Conservation (phyloP, 37 sponge, comb jelly and placozoan genomes). For the Oopsacas minuta region DNA sequence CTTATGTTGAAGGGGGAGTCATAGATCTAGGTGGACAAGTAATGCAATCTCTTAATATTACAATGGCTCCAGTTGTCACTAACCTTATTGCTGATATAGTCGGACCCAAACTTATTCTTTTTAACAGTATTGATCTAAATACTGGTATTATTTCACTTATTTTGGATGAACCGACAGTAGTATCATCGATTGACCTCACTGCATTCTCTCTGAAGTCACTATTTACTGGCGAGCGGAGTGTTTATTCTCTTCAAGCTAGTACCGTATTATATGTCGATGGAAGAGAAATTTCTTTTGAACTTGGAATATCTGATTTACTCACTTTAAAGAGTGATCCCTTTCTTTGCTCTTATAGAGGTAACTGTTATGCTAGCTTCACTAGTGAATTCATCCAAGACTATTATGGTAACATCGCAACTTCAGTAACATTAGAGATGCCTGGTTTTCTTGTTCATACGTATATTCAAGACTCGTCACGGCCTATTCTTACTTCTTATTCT, state of each 20-base stretch:
- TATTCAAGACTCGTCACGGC: neutral
- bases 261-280: neutral
- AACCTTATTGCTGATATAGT: neutral
- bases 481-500: neutral
- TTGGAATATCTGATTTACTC: constrained; percentile 30
- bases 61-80: neutral
- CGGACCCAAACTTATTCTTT: neutral
- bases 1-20: neutral
- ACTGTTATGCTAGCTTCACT: constrained; percentile 61
- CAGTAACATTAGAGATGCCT: constrained; percentile 34
- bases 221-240: neutral
- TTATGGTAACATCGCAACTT: constrained; percentile 30
- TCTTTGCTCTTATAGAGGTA: constrained; percentile 55
- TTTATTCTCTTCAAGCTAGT: neutral
- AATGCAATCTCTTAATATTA: neutral
- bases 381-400: constrained; percentile 49
- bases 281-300: neutral
- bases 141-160: constrained; percentile 30
- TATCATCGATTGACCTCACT: neutral
- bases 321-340: neutral
- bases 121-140: constrained; percentile 23
- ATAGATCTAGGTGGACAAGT: neutral
- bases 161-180: constrained; percentile 34
- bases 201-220: neutral
- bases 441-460: constrained; percentile 26